These are phyloP conservation scores for Rhadinocentrus ornatus DNA, from an alignment of 2,797 vertebrate species.

Conservation along the genomic window DNA sequence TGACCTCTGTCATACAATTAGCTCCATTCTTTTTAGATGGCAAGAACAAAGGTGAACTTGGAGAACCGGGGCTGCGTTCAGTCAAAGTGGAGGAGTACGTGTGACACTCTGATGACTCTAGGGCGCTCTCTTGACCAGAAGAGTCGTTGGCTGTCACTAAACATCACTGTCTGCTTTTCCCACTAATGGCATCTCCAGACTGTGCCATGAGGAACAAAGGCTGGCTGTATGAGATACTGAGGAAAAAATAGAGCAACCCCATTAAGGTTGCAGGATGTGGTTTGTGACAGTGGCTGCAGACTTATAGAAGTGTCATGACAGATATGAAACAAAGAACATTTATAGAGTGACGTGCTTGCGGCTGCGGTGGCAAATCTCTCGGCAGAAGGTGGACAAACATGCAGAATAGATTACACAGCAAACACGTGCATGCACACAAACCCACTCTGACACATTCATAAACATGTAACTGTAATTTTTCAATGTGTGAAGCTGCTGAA, in stretches of 20 bases:
- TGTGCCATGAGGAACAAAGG: constrained; percentile 80
- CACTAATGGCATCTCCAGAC: constrained; percentile 85
- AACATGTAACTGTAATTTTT: constrained; percentile 6
- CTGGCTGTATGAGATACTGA: constrained; percentile 67
- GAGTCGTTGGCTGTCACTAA: constrained; percentile 82
- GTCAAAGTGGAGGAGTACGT: constrained; percentile 64
- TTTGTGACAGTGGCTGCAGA: constrained; percentile 68
- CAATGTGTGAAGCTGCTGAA: constrained; percentile 19
- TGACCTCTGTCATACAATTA: constrained; percentile 78
- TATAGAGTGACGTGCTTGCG: constrained; percentile 68
- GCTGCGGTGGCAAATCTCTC: constrained; percentile 53
- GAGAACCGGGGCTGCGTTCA: constrained; percentile 52
- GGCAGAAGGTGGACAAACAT: constrained; percentile 13
- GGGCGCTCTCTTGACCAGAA: constrained; percentile 80
- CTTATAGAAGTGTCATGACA: constrained; percentile 73
- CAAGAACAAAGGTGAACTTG: constrained; percentile 82
- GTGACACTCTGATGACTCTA: constrained; percentile 76
- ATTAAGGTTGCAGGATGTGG: constrained; percentile 68
- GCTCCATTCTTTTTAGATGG: constrained; percentile 72
- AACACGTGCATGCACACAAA: constrained; percentile 1
- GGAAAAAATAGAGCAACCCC: constrained; percentile 65
- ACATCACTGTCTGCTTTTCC: constrained; percentile 79
- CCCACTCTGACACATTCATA: background rate
- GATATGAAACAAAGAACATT: constrained; percentile 74
- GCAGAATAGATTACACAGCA: constrained; percentile 37